A percentile compares a stretch with the other conserved stretches of the same genome.
Conservation (phyloP, 2,113 vertebrate genomes). For the Pungitius pungitius region DNA sequence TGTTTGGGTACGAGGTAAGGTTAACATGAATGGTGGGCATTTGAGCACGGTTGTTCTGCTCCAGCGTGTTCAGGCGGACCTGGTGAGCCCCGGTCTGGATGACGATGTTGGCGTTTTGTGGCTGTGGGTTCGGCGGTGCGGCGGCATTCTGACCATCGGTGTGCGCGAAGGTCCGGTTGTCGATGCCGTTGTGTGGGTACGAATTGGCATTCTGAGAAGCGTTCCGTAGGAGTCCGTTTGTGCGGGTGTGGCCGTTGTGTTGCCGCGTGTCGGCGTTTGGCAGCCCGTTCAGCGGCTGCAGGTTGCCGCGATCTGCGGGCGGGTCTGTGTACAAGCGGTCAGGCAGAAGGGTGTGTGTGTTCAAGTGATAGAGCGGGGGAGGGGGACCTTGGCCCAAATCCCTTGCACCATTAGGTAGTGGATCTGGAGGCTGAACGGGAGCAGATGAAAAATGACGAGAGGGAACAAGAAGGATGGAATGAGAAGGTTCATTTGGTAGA, state of each 20-base stretch:
- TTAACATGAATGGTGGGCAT: slow-evolving; percentile 78
- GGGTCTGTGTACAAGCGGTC: slow-evolving; percentile 21
- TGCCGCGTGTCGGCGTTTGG: slow-evolving; percentile 34
- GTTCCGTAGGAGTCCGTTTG: slow-evolving; percentile 49
- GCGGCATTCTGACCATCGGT: slow-evolving; percentile 48
- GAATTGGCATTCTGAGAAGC: slow-evolving; percentile 56
- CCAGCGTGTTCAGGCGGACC: slow-evolving; percentile 72
- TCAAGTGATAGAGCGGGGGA: slow-evolving; percentile 49
- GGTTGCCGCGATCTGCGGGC: slow-evolving; percentile 30
- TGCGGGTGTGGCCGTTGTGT: slow-evolving; percentile 40
- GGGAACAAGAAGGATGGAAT: slow-evolving; percentile 43
- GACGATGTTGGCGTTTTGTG: slow-evolving; percentile 70
- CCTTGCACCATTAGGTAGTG: slow-evolving; percentile 48
- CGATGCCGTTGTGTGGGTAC: slow-evolving; percentile 55
- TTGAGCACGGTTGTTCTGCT: slow-evolving; percentile 53
- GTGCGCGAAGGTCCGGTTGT: slow-evolving; percentile 60
- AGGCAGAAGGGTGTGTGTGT: slow-evolving; percentile 16
- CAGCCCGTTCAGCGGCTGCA: slow-evolving; percentile 32
- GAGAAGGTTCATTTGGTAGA: slow-evolving; percentile 35
- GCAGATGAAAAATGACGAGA: slow-evolving; percentile 48
- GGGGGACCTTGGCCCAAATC: slow-evolving; percentile 51
- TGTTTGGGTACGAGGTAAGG: slow-evolving; percentile 67
- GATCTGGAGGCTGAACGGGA: slow-evolving; percentile 65
- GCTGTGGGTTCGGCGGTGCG: slow-evolving; percentile 44
- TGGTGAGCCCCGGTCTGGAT: slow-evolving; percentile 69